A percentile compares a stretch with the other conserved stretches of the same genome.
Conservation (phyloP, 2,797 vertebrate genomes). For the Oreochromis grahami region DNA sequence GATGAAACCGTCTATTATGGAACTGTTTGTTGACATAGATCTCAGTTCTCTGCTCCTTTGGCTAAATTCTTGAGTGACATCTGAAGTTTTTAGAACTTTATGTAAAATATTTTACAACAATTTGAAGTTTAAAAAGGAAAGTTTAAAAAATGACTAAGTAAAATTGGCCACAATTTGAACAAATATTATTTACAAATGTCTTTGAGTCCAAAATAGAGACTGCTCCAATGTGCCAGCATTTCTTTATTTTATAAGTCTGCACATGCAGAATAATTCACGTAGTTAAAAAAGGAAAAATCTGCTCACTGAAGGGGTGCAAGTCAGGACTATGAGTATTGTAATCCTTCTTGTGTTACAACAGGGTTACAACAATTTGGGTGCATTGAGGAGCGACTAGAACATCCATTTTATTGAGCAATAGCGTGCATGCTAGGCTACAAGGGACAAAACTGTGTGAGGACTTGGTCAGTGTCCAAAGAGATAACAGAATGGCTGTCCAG, state of each 20-base stretch:
- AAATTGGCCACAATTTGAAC: not conserved
- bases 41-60: not conserved
- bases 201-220: not conserved
- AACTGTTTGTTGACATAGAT: not conserved
- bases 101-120: not conserved
- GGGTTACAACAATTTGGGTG: not conserved
- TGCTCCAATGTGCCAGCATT: not conserved
- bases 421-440: not conserved
- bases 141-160: not conserved
- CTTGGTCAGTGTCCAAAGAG: not conserved
- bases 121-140: not conserved
- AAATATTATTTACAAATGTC: not conserved
- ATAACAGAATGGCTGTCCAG: not conserved
- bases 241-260: not conserved
- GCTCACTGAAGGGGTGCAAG: not conserved
- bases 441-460: not conserved
- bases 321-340: not conserved
- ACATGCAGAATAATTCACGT: not conserved
- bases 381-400: not conserved
- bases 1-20: rapidly evolving
- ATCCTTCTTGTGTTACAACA: not conserved
- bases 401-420: not conserved
- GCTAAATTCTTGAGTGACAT: not conserved
- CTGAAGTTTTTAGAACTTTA: not conserved
- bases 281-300: not conserved